These are phyloP conservation scores for Cephalopterus ornatus DNA, from an alignment of 2,113 vertebrate genomes.

Conservation along the genomic window DNA sequence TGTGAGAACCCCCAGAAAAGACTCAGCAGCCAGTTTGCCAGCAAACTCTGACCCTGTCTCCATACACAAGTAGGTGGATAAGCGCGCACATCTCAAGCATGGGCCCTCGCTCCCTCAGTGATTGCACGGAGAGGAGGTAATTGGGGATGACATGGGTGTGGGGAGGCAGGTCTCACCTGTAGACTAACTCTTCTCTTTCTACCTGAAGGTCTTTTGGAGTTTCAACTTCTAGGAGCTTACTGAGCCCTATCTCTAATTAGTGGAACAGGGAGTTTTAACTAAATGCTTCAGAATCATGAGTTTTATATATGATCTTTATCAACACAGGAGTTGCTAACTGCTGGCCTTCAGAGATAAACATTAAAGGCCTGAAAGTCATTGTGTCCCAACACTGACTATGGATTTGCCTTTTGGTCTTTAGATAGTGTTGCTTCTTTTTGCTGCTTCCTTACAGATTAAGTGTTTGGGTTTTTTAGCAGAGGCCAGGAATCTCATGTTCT, in stretches of 20 bases:
- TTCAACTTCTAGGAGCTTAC: background rate
- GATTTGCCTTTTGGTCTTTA: background rate
- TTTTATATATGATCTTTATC: background rate
- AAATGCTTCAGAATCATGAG: background rate
- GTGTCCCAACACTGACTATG: accelerated
- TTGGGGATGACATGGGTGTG: background rate
- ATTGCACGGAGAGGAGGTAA: background rate
- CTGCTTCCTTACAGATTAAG: background rate
- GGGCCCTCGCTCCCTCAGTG: background rate
- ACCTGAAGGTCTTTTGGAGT: background rate
- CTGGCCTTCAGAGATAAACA: background rate
- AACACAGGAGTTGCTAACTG: background rate
- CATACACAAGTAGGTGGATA: background rate
- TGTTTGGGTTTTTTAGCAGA: background rate
- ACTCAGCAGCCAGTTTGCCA: background rate
- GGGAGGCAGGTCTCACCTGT: background rate
- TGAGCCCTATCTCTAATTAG: background rate
- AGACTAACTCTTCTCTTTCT: background rate
- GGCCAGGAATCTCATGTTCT: background rate
- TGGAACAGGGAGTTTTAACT: background rate
- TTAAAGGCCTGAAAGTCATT: background rate
- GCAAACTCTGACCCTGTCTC: background rate
- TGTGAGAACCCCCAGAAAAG: accelerated
- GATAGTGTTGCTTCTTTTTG: background rate
- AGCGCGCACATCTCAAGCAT: background rate